Base-by-base conservation (phyloP, 2,888 invertebrate genomes). In the Leptothorax acervorum region DNA sequence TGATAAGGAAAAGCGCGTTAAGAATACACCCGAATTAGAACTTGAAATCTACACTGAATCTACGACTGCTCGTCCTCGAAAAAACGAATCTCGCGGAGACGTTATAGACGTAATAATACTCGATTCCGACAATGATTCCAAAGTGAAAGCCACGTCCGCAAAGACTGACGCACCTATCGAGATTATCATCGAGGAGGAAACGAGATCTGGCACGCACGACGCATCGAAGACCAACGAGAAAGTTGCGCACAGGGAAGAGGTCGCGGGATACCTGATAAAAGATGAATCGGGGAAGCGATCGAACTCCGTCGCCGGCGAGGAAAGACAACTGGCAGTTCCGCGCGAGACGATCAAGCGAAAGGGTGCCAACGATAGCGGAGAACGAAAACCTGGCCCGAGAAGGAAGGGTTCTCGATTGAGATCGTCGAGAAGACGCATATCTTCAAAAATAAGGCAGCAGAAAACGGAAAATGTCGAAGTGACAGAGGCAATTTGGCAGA, bases 371-470 rank as follows among this genome's bases (percentile, higher is more conserved):
- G 68, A 76, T 23, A 53, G 71, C 0, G n/a, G 28, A 39, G 85
- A 87, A 62, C 66, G 31, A 51, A 87, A 85, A 6, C 31, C 84
- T 23, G 65, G 23, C 0, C 9, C 18, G 5, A 83, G 84, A 9
- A 87, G 88, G 4, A 90, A 86, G 12, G 78, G 74, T 57, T 76
- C 88, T n/a, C 83, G 85, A 48, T 62, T 84, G 12, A 87, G 86
- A 18, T 79, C 86, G 0, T 71, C 86, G 9, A 83, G 81, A 48
- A 87, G 84, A 31, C 87, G 84, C 15, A 60, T 83, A 23, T 79
- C 88, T 15, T 55, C 85, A 0, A 87, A 68, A 0, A 86, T 60
- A 35, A 89, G 75, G 12, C 82, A 83, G n/a, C 75, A 75, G n/a
- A 81, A 18, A 6, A 62, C n/a, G 39, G n/a, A 48, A 3, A 28